Base-by-base conservation (phyloP, 2,888 invertebrate genomes). In the Nomada ruficornis region DNA sequence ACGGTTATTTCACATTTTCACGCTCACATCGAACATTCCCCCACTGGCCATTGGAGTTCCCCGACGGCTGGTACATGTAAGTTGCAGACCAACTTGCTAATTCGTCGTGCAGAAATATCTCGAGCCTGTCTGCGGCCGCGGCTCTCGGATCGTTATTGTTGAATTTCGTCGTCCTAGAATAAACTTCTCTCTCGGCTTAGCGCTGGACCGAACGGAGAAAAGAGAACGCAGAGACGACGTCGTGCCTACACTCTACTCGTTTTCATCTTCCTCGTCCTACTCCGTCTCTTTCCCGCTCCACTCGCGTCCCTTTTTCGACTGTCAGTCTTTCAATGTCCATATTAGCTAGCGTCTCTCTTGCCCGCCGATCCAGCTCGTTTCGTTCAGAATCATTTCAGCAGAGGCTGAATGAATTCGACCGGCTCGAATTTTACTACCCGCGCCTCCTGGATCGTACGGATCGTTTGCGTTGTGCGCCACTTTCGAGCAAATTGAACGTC, bases 31-130 rank as follows among this genome's bases (percentile, higher is more conserved):
- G 76, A 63, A 57, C 36, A 42, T 18, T 23, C 26, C 69, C 10
- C 44, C 18, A 36, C 44, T 54, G 29, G 36, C 36, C 36, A 20
- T 15, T 60, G 3, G 47, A 59, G 62, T 62, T 44, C 54, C 18
- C 36, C 68, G 59, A 68, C 78, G 70, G 44, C 68, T 54, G 81
- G 18, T 64, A 42, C 82, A 55, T 47, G 83, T 83, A 83, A 80
- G 71, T 81, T 59, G 75, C 71, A 54, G 77, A 72, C 63, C 59
- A 83, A 83, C 83, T 83, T 72, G 83, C 83, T 87, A 87, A 86
- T 87, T 84, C 82, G 78, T 84, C 84, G 87, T 76, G 81, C 87
- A 87, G 84, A 87, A 87, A 87, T 83, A 87, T 87, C 87, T 75
- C 78, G 77, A 84, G 82, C 80, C 73, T 77, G 87, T 68, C 75